Conservation (phyloP, 2,888 invertebrate genomes). For the Carterocephalus palaemon region DNA sequence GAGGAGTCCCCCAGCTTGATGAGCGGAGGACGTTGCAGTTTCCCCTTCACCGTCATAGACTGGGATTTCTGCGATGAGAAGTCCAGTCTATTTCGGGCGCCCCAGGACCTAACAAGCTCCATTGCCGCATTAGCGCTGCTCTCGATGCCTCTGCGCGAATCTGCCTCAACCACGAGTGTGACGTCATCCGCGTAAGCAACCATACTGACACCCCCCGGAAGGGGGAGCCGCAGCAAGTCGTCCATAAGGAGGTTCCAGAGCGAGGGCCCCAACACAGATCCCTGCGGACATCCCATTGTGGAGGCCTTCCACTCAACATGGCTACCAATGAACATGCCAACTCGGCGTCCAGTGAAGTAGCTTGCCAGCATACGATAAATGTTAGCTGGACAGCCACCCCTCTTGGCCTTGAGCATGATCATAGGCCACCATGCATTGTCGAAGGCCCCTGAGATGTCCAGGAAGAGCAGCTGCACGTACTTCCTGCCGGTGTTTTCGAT, state of each 20-base stretch:
- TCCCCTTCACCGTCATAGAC: slow-evolving; percentile 28
- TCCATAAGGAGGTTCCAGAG: slow-evolving; percentile 23
- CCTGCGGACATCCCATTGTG: slow-evolving; percentile 28
- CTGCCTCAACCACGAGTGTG: slow-evolving; percentile 4
- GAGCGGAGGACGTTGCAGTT: slow-evolving; percentile 12
- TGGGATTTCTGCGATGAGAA: slow-evolving; percentile 33
- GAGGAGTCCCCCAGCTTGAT: slow-evolving; percentile 23
- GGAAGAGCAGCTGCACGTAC: slow-evolving; percentile 31
- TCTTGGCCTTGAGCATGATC: slow-evolving; percentile 29
- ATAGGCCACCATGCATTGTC: slow-evolving; percentile 38
- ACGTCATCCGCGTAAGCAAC: slow-evolving; percentile 8
- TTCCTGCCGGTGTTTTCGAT: slow-evolving; percentile 1
- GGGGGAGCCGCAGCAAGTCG: slow-evolving; percentile 10
- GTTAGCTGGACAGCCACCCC: slow-evolving; percentile 26
- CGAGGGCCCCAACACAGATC: slow-evolving; percentile 22
- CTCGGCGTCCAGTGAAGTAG: slow-evolving; percentile 31
- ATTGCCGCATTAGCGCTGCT: too few species aligned
- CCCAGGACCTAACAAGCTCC: neutral
- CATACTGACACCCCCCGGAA: slow-evolving; percentile 4
- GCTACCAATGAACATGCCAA: slow-evolving; percentile 25
- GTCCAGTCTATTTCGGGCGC: slow-evolving; percentile 21
- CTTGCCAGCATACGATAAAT: slow-evolving; percentile 33
- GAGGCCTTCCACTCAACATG: slow-evolving; percentile 24
- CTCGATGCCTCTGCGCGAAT: slow-evolving; percentile 2
- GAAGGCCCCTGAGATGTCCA: slow-evolving; percentile 42